Evolutionary conservation across 2,797 vertebrate species (phyloP), one percentile per base, ranked within the genome.

Genomic region (Onychomys torridus): DNA sequence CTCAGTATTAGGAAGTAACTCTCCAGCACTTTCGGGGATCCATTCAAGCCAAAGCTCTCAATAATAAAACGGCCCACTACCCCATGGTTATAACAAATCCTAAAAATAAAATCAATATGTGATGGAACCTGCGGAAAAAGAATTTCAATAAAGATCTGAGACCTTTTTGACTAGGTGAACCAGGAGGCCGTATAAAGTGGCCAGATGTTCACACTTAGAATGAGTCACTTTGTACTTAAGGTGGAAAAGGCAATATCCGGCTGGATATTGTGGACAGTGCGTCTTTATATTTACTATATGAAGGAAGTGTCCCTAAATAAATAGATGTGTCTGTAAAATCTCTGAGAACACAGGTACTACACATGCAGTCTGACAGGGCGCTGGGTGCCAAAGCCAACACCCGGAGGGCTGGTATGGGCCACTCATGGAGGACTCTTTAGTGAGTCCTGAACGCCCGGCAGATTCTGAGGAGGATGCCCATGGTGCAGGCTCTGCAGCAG

Each of bases 101-200:
- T 93, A 90, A 96, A 96, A 40, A 29, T 90, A 91, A 92, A 90
- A 57, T 77, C 13, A 29, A 10, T 52, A 73, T 67, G 21, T 94
- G 87, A 59, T 82, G 2, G 32, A 88, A 59, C 59, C 43, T 91
- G 75, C 57, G 83, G n/a, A 95, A 95, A 73, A 23, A 82, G 76
- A 84, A 91, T 82, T 90, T 75, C 67, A 92, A 32, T 90, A 76
- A 95, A 94, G 82, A 88, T 73, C 29, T 40, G 77, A 89, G 59
- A 96, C 89, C 34, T 89, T 69, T 61, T 85, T 46, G 34, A 83
- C 81, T n/a, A 93, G 7, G 19, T 91, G 67, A 96, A 77, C n/a
- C 27, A 81, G 63, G 83, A 90, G 11, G 34, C 63, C 71, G 82
- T 69, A 63, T 84, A 77, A 82, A 93, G 67, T 85, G 75, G 49